Conservation (phyloP, 2,113 vertebrate species). For the Mirounga angustirostris region DNA sequence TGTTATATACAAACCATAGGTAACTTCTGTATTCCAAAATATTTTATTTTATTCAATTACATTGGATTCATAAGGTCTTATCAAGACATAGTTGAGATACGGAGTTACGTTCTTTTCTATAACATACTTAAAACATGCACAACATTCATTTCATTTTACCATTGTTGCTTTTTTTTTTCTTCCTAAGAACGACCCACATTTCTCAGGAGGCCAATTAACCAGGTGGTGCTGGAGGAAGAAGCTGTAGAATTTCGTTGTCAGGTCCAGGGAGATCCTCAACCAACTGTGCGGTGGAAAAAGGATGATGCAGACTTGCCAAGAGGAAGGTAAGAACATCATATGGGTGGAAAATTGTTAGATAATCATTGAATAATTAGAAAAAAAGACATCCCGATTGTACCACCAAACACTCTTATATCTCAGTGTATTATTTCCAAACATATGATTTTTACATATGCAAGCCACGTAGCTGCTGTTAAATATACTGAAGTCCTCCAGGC, state of each 20-base stretch:
- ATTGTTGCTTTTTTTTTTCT: background rate
- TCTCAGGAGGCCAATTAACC: slow-evolving; percentile 97
- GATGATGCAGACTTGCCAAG: slow-evolving; percentile 95
- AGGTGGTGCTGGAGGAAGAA: slow-evolving; percentile 98
- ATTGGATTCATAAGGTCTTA: background rate
- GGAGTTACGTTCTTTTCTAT: background rate
- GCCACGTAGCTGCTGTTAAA: background rate
- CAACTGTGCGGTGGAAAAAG: slow-evolving; percentile 97
- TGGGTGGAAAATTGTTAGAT: background rate
- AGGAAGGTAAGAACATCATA: slow-evolving; percentile 91
- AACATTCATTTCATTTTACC: slow-evolving; percentile 2
- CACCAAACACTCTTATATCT: background rate
- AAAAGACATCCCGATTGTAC: fast-evolving
- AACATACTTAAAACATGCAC: background rate
- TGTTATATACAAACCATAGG: background rate
- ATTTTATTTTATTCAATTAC: background rate
- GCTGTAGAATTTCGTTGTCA: slow-evolving; percentile 97
- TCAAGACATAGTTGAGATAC: background rate
- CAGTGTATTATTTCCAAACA: background rate
- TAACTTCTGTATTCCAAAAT: background rate
- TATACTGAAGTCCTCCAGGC: background rate
- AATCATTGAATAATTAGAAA: background rate
- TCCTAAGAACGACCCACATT: slow-evolving; percentile 96
- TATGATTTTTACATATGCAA: background rate
- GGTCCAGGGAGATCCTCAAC: slow-evolving; percentile 97